Evolutionary conservation across 2,113 vertebrate species (phyloP), one percentile per base, ranked within the genome.

Genomic region (Neolamprologus devosi): DNA sequence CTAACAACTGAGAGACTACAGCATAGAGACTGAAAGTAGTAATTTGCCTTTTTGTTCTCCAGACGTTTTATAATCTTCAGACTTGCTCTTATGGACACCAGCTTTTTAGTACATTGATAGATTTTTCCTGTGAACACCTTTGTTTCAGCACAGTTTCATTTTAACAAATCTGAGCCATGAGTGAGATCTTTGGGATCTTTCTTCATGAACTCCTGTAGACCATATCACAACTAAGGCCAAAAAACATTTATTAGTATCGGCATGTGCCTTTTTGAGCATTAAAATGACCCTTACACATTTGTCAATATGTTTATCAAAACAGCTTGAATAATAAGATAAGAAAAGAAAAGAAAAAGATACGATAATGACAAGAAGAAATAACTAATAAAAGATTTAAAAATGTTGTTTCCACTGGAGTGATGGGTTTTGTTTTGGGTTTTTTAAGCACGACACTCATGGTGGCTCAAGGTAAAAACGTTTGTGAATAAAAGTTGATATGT

Each of bases 221-320:
- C 35, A 70, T 26, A 45, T 23, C 21, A 23, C 8, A 42, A 45
- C 37, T 26, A 14, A 5, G 68, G 13, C 21, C 68, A 45, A 42
- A 45, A 21, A 45, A 73, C 8, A 0, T 16, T 73, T 45, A 45
- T 42, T 73, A 26, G 13, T 14, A 23, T 5, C 3, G 0, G 3
- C 12, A 23, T 23, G 12, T 70, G 37, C 40, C 21, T 23, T 70
- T 40, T 42, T 9, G 19, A 42, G 11, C 8, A 9, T 23, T 70
- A 23, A 70, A 42, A 2, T 3, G 37, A 37, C 2, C 5, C 5
- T 6, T 37, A 23, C 65, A 16, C n/a, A 37, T 14, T 70, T 42
- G 8, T 16, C 65, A 42, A 40, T 42, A 14, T 42, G 1, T 70
- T 42, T 42, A 26, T 12, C 13, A 42, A 23, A 40, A 70, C n/a